Conservation (phyloP, 1,140 invertebrate genomes). For the Aradophagus sp. region DNA sequence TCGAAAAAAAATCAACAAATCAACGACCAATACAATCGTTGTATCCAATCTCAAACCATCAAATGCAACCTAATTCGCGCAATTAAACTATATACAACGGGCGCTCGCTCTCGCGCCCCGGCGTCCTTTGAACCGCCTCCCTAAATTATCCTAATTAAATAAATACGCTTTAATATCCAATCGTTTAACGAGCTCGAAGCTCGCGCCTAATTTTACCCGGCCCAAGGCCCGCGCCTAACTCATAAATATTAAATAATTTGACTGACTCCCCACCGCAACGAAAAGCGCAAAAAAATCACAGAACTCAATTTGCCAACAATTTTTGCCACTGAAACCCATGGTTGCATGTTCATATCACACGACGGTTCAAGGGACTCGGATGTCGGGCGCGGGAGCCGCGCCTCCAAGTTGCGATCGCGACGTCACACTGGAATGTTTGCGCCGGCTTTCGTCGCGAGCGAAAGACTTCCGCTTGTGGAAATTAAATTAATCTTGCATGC, state of each 20-base stretch:
- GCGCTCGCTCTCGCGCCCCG: background rate
- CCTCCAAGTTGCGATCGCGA: conserved; percentile 19
- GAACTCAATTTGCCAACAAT: conserved; percentile 45
- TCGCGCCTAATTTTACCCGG: conserved; percentile 15
- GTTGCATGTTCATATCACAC: no score
- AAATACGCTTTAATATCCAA: conserved; percentile 45
- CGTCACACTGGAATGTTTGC: conserved; percentile 51
- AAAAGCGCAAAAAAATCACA: conserved; percentile 44
- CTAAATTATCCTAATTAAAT: conserved; percentile 45
- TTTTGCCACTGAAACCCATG: no score
- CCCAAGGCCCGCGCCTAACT: no score
- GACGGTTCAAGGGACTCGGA: conserved; percentile 9
- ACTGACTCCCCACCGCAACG: conserved; percentile 1
- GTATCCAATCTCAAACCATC: conserved; percentile 20
- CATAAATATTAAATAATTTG: conserved; percentile 52
- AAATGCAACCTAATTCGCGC: conserved; percentile 36
- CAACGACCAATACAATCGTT: conserved; percentile 1
- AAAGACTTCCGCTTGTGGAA: conserved; percentile 31
- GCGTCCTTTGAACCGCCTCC: conserved; percentile 17
- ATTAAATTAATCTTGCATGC: conserved; percentile 49
- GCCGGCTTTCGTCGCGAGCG: conserved; percentile 5
- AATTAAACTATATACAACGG: conserved; percentile 45
- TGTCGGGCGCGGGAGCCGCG: background rate
- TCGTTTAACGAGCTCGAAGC: conserved; percentile 28
- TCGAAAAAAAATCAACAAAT: conserved; percentile 31